Base-by-base conservation (phyloP, 1,140 invertebrate genomes). In the Gryllus bimaculatus region DNA sequence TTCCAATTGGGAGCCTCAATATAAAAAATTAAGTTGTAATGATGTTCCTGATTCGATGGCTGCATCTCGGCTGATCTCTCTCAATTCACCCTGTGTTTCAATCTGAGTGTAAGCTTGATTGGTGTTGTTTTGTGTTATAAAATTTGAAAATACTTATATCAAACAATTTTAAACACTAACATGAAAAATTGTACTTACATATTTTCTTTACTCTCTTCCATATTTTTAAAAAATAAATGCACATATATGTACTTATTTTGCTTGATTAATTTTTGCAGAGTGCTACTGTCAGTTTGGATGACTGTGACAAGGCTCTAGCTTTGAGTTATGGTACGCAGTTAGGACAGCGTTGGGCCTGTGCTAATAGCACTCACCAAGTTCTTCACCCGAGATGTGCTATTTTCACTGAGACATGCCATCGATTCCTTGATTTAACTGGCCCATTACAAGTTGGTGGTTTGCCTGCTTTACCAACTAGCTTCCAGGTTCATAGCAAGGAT, bases 371-470 rank as follows among this genome's bases (percentile, higher is more conserved):
- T 4, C 89, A 90, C 20, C 91, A 95, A 80, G 84, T 90, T 15
- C 85, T 97, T 75, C 93, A 95, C 81, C 48, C 15, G n/a, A 74
- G 78, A 18, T 99, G 97, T 85, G 89, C 91, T 12, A 90, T 93
- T 78, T 88, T 95, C 15, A 96, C 96, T 0, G 96, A 98, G 85
- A 94, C 93, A 8, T 99, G 98, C 84, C 95, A 98, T 84, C 90
- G 97, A 75, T 97, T 98, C 83, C 85, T 99, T 26, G 98, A 99
- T 85, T 86, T 99, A 7, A 98, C 96, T 0, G 97, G 97, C 4
- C 97, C 98, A 0, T 85, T 99, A 10, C 96, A 98, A 85, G 86
- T 99, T 21, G 98, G 98, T 6, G 97, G 97, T 0, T 85, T 99
- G 7, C 97, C 97, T 0, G 88, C 92, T 8, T 91, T 95, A 13